Percentiles rank a stretch among this genome's conserved stretches.
phyloP scores from a whole-genome alignment of 1,140 invertebrate species.

The Cydia splendana region DNA sequence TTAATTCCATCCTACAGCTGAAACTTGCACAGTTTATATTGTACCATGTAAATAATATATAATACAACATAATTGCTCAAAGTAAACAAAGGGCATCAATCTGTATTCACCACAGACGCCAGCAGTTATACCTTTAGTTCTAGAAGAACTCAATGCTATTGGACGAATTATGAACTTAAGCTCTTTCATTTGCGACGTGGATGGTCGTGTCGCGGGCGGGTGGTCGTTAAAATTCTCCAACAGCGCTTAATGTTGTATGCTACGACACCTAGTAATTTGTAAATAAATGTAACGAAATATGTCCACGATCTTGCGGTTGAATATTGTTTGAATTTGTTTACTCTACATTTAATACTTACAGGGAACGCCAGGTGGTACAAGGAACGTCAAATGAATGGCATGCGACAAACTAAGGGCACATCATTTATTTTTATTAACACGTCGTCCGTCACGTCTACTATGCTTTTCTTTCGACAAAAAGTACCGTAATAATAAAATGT shows the following conservation, averaged over 20 bases:
- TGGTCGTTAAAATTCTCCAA: conserved; percentile 30
- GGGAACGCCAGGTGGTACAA: too few species aligned
- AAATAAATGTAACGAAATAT: conserved; percentile 30
- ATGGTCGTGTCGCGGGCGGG: not conserved
- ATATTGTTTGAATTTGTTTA: not conserved
- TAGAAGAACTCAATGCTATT: not conserved
- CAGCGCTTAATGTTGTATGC: conserved; percentile 26
- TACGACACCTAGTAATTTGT: conserved; percentile 29
- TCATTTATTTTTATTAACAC: too few species aligned
- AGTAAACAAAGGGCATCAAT: conserved; percentile 28
- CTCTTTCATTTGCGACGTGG: not conserved
- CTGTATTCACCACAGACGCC: conserved; percentile 22
- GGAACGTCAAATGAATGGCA: too few species aligned
- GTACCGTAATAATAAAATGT: too few species aligned
- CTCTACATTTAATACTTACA: not conserved
- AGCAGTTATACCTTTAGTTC: not conserved
- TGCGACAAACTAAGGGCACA: too few species aligned
- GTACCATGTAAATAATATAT: conserved; percentile 11
- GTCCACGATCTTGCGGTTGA: not conserved
- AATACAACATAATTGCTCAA: conserved; percentile 21
- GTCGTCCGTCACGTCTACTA: too few species aligned
- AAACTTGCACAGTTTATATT: not conserved
- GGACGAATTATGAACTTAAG: not conserved
- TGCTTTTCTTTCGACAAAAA: too few species aligned
- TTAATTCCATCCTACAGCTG: not conserved